Percentiles rank a stretch among this genome's conserved stretches.
phyloP scores from a whole-genome alignment of 2,113 vertebrate species.

The Strix aluco region DNA sequence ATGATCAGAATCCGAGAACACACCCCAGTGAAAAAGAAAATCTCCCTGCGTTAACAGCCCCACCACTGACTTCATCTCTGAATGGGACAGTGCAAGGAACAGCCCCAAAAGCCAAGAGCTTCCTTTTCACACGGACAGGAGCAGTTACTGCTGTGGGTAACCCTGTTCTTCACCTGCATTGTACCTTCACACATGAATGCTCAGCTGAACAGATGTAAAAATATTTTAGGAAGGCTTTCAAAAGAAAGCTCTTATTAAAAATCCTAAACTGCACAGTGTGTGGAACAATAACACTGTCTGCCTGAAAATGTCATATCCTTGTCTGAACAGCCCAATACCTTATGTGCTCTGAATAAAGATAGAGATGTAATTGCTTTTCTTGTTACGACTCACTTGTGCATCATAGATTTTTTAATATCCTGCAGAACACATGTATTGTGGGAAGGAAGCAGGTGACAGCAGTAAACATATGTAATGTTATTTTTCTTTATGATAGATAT shows the following conservation, averaged over 20 bases:
- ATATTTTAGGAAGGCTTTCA: slow-evolving; percentile 33
- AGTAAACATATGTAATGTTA: slow-evolving; percentile 62
- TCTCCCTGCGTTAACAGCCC: background rate
- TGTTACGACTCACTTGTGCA: slow-evolving; percentile 75
- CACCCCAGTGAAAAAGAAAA: background rate
- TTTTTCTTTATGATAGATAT: slow-evolving; percentile 66
- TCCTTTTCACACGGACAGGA: fast-evolving
- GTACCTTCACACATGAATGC: background rate
- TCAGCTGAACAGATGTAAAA: slow-evolving; percentile 35
- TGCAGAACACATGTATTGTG: slow-evolving; percentile 72
- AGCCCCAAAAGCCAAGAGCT: background rate
- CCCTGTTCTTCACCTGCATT: background rate
- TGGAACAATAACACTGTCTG: slow-evolving; percentile 51
- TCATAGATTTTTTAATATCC: slow-evolving; percentile 77
- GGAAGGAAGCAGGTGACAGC: slow-evolving; percentile 68
- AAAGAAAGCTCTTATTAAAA: slow-evolving; percentile 57
- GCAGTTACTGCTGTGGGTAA: background rate
- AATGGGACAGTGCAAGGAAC: background rate
- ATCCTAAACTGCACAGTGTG: slow-evolving; percentile 34
- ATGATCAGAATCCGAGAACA: background rate
- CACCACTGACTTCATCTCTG: background rate
- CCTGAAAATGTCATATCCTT: slow-evolving; percentile 66
- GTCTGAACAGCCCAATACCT: slow-evolving; percentile 57
- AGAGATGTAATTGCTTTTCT: slow-evolving; percentile 75
- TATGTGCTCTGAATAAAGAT: slow-evolving; percentile 72